Evolutionary conservation across 1,140 invertebrate genomes (phyloP).

Genomic region (Trypoxylus dichotomus): DNA sequence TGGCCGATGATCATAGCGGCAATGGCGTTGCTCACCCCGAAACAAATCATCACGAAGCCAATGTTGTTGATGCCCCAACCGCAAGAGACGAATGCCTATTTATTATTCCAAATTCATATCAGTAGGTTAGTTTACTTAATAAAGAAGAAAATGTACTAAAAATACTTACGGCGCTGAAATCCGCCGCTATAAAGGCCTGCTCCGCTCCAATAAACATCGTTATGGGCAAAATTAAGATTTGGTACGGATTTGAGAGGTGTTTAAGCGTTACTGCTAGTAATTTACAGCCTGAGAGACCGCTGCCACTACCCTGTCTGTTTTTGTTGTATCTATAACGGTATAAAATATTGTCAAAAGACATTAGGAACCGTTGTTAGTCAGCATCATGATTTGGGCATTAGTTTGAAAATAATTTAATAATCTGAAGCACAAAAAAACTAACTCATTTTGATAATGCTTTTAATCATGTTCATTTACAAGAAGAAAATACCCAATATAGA

Average conservation of each 20-base stretch:
- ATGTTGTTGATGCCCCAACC: constrained; percentile 87
- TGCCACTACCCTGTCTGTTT: constrained; percentile 53
- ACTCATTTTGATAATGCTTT: too few relatives aligned
- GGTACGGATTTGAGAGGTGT: constrained; percentile 74
- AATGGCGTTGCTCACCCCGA: constrained; percentile 80
- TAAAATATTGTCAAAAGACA: too few relatives aligned
- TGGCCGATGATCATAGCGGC: constrained; percentile 78
- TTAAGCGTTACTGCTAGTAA: constrained; percentile 78
- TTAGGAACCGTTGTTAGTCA: too few relatives aligned
- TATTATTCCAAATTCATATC: too few relatives aligned
- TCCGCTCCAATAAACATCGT: constrained; percentile 93
- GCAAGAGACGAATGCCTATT: constrained; percentile 86
- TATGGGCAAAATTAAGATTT: constrained; percentile 86
- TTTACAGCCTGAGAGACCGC: constrained; percentile 59
- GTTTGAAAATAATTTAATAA: too few relatives aligned
- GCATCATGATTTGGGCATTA: too few relatives aligned
- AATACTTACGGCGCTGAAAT: constrained; percentile 79
- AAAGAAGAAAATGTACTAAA: too few relatives aligned
- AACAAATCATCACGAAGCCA: constrained; percentile 90
- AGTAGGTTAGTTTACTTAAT: too few relatives aligned
- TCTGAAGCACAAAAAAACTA: too few relatives aligned
- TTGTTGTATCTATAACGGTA: constrained; percentile 57
- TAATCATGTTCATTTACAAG: too few relatives aligned
- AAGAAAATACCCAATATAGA: too few relatives aligned
- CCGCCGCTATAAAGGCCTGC: constrained; percentile 88